These are phyloP conservation scores for Apaloderma vittatum DNA, from an alignment of 2,113 vertebrate genomes.

Conservation along the genomic window DNA sequence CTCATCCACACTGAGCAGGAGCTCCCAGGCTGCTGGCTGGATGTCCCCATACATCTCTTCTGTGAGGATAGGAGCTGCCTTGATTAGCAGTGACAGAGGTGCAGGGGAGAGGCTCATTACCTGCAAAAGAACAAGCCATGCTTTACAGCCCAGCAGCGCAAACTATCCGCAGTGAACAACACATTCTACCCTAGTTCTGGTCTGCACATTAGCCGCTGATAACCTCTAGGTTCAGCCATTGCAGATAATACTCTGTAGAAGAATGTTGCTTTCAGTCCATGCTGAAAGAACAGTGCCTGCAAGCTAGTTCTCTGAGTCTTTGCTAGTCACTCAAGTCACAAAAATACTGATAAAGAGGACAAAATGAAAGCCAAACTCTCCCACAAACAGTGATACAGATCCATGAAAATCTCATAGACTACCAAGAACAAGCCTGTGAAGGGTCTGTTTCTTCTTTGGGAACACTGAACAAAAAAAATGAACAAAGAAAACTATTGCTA, in stretches of 20 bases:
- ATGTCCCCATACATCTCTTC: slow-evolving; percentile 99
- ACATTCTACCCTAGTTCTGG: neutral
- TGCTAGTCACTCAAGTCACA: neutral
- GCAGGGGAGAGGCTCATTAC: slow-evolving; percentile 98
- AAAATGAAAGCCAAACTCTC: neutral
- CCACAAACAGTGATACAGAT: neutral
- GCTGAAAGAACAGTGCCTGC: neutral
- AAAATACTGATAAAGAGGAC: neutral
- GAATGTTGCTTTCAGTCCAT: neutral
- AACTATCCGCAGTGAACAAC: neutral
- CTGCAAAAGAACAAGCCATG: slow-evolving; percentile 66
- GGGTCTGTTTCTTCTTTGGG: neutral
- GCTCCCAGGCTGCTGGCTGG: slow-evolving; percentile 97
- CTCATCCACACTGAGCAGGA: slow-evolving; percentile 95
- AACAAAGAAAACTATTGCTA: neutral
- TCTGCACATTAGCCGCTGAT: neutral
- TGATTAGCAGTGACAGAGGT: slow-evolving; percentile 94
- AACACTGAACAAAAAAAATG: neutral
- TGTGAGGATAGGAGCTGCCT: slow-evolving; percentile 93
- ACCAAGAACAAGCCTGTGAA: neutral
- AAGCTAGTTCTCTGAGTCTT: neutral
- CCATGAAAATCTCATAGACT: neutral
- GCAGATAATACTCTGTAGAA: neutral
- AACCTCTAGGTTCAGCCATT: neutral
- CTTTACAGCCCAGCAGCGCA: neutral